Base-by-base conservation (phyloP, 2,113 vertebrate genomes). In the Periophthalmus modestus region DNA sequence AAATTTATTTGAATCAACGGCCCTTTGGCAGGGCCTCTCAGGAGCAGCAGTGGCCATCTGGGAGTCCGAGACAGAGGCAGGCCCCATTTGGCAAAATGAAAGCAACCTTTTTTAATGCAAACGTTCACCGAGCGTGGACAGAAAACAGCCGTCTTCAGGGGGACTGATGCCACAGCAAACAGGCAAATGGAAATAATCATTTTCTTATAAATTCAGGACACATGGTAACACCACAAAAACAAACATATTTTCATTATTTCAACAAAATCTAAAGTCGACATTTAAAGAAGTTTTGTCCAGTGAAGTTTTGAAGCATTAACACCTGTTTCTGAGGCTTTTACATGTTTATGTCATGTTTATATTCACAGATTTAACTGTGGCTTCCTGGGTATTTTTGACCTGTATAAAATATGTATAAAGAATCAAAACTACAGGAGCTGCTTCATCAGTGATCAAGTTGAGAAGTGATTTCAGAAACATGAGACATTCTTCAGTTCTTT, bases 1-100 rank as follows among this genome's bases (percentile, higher is more conserved):
- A 91, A 93, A 93, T 94, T 92, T 88, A 92, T 91, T 93, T 91
- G 89, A 89, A 86, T 90, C 86, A 91, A 75, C 78, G 79, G 76
- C 78, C 77, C 76, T 73, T 75, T 81, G 15, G 68, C 75, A 50
- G 79, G 85, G 87, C 72, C 74, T 73, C 80, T 70, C 74, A 57
- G 85, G 84, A 79, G 67, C 82, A 73, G 68, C 48, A 47, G 65
- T 67, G 77, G 62, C 84, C 86, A 85, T 83, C 86, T 87, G 84
- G 71, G 83, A 82, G 82, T 75, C 79, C 84, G 70, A 85, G 55
- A 4, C 12, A 48, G 66, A 84, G 73, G 74, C 71, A 14, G 68
- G 79, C 57, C 72, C 79, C 79, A 78, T 89, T 89, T 87, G 75
- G 74, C 81, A 82, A 84, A 87, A 85, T 82, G 74, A 82, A 87